A percentile compares a stretch with the other conserved stretches of the same genome.
Conservation (phyloP, 1,140 invertebrate genomes). For the Globodera ellingtonae region DNA sequence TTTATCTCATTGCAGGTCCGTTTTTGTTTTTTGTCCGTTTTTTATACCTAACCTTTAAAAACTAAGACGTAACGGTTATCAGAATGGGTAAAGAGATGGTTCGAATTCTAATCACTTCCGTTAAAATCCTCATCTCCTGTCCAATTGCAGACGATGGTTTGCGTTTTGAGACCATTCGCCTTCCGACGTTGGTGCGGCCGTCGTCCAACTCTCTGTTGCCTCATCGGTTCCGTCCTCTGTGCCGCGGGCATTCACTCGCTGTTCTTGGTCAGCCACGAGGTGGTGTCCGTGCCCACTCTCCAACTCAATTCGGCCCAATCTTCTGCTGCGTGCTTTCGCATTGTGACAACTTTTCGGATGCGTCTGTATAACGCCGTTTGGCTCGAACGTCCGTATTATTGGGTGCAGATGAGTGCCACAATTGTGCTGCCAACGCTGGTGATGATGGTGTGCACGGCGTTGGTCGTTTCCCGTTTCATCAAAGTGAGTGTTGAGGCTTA, state of each 20-base stretch:
- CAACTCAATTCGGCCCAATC: conserved; percentile 7
- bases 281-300: conserved; percentile 28
- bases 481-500: conserved; percentile 43
- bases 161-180: conserved; percentile 56
- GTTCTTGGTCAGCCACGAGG: conserved; percentile 55
- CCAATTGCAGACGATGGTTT: conserved; percentile 58
- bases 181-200: conserved; percentile 61
- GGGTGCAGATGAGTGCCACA: conserved; percentile 54
- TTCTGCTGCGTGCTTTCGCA: conserved; percentile 24
- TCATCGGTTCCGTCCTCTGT: conserved; percentile 42
- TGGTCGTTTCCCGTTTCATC: conserved; percentile 61
- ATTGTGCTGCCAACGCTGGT: conserved; percentile 60
- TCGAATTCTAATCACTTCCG: too few relatives aligned
- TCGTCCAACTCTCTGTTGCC: conserved; percentile 40
- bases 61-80: too few relatives aligned
- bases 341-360: conserved; percentile 20
- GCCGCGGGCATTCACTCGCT: conserved; percentile 50
- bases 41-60: too few relatives aligned
- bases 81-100: too few relatives aligned
- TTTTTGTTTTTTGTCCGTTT: background rate
- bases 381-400: conserved; percentile 49
- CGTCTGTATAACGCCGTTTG: background rate
- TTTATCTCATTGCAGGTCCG: conserved; percentile 41
- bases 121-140: background rate
- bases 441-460: conserved; percentile 58